Conservation (phyloP, 2,113 vertebrate species). For the Emydura subglobosa region DNA sequence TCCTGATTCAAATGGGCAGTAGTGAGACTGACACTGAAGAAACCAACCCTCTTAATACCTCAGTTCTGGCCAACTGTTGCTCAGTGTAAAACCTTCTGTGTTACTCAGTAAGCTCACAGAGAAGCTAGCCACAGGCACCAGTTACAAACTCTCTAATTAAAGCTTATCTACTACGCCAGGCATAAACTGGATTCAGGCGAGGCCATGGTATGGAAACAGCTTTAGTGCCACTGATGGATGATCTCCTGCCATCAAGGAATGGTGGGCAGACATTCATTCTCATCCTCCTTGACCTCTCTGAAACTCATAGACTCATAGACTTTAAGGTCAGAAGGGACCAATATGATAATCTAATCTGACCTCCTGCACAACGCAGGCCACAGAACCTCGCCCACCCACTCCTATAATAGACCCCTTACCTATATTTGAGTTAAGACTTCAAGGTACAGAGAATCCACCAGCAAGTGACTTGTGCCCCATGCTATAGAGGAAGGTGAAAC, state of each 20-base stretch:
- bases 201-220: not conserved
- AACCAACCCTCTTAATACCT: not conserved
- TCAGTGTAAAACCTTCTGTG: not conserved
- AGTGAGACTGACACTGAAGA: not conserved
- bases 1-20: not conserved
- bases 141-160: not conserved
- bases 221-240: not conserved
- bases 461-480: too few species aligned
- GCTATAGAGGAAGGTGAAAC: not conserved
- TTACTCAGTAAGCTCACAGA: not conserved
- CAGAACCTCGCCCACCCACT: too few species aligned
- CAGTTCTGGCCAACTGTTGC: not conserved
- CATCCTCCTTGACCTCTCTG: not conserved
- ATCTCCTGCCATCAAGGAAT: not conserved
- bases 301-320: too few species aligned
- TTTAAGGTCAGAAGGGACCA: too few species aligned
- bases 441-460: too few species aligned
- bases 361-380: too few species aligned
- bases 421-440: too few species aligned
- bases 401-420: too few species aligned
- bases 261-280: not conserved
- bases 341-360: too few species aligned
- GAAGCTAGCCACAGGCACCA: not conserved
- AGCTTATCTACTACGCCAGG: not conserved
- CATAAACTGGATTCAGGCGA: not conserved